These are phyloP conservation scores for Dendrocincla tyrannina DNA, from an alignment of 2,797 vertebrate genomes.

Conservation along the genomic window DNA sequence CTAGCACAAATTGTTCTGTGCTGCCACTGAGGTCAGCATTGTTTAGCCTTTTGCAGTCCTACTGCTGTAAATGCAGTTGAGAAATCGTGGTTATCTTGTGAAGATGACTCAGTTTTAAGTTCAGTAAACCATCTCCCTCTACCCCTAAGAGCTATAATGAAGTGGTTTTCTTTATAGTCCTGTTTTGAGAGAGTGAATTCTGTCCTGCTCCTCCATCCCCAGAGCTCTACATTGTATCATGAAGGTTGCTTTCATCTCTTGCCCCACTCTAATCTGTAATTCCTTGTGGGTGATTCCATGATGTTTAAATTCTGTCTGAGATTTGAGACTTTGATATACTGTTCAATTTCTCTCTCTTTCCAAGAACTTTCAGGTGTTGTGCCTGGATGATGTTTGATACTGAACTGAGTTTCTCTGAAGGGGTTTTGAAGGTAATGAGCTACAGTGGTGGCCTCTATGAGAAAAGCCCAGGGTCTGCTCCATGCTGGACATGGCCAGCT, in stretches of 20 bases:
- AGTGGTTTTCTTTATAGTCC: neutral
- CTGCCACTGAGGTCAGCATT: neutral
- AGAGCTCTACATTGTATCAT: neutral
- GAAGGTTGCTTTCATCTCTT: neutral
- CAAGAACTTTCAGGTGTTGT: neutral
- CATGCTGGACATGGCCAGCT: neutral
- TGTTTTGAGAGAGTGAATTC: neutral
- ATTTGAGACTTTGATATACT: neutral
- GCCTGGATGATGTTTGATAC: neutral
- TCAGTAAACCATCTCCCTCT: neutral
- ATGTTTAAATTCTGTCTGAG: neutral
- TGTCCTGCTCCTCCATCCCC: neutral
- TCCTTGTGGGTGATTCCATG: accelerated
- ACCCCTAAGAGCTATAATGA: neutral
- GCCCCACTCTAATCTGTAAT: neutral
- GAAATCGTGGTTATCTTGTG: neutral
- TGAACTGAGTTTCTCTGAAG: neutral
- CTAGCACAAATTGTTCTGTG: neutral
- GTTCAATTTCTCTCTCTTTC: neutral
- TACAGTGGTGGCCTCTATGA: neutral
- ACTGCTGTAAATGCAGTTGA: neutral
- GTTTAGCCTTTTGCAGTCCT: neutral
- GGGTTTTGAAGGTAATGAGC: neutral
- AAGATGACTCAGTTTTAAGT: neutral
- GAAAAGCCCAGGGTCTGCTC: neutral